Base-by-base conservation (phyloP, 2,113 vertebrate species). In the Anhinga anhinga region DNA sequence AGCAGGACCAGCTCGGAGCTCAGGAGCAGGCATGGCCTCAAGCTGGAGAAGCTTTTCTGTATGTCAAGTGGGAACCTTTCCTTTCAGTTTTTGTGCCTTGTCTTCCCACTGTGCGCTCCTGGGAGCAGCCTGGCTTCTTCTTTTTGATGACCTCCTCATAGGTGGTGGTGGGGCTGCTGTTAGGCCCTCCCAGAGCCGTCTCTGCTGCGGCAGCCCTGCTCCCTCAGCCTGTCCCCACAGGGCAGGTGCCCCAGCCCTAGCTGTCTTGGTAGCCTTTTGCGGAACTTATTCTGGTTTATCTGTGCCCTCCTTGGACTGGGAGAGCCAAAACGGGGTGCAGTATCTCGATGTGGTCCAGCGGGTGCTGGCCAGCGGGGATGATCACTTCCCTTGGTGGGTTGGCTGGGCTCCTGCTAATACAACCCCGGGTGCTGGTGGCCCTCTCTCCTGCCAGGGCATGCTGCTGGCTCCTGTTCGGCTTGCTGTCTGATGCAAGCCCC, bases 301-400 rank as follows among this genome's bases (percentile, higher is more conserved):
- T 6, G 0, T 74, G 47, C 71, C 23, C 17, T 63, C 29, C 27
- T 6, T 74, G 66, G 12, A 25, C n/a, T n/a, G 65, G 18, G 34
- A 70, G 34, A 45, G 21, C 15, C 16, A n/a, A 42, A 45, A 53
- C 73, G 42, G 36, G 34, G 7, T 73, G 67, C 15, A 7, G 15
- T 70, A 14, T 62, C 34, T 52, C 4, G 2, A 2, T 0, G 9
- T 30, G 38, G 36, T 67, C 55, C 19, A 9, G 1, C 1, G 4
- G 9, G 17, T 86, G 44, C 63, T n/a, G 53, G 36, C 55, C 19
- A 9, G 1, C 29, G 22, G 32, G 49, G 17, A 8, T 14, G 27
- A 52, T 70, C 2, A 0, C 29, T 77, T 83, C 26, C 15, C 19
- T 59, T 52, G 36, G 29, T 74, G 2, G 0, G 10, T 47, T 86